phyloP scores from a whole-genome alignment of 1,140 invertebrate genomes.

The Bombus pascuorum region DNA sequence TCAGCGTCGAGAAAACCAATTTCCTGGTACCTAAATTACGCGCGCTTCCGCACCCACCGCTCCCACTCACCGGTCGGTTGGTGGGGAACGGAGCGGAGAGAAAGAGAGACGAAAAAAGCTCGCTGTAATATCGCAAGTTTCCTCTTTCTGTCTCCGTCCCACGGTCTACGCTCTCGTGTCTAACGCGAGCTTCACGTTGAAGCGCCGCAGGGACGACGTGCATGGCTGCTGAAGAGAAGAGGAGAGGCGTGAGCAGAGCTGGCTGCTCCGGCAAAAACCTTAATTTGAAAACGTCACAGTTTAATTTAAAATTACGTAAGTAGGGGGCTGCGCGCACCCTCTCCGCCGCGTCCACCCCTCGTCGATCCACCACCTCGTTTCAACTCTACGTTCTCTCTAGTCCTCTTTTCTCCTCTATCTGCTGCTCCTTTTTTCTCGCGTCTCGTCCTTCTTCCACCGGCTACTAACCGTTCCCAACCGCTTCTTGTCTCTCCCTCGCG shows the following conservation, averaged over 20 bases:
- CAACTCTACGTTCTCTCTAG: neutral
- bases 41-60: constrained; percentile 65
- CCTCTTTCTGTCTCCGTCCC: constrained; percentile 63
- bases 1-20: constrained; percentile 83
- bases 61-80: constrained; percentile 19
- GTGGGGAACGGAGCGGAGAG: constrained; percentile 58
- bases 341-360: constrained; percentile 32
- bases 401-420: neutral
- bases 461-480: constrained; percentile 12
- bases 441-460: constrained; percentile 41
- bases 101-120: constrained; percentile 70
- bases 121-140: constrained; percentile 80
- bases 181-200: constrained; percentile 65
- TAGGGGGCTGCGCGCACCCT: constrained; percentile 62
- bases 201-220: constrained; percentile 66
- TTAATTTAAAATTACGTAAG: constrained; percentile 82
- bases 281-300: constrained; percentile 83
- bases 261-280: constrained; percentile 78
- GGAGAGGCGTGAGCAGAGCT: constrained; percentile 27
- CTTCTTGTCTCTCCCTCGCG: constrained; percentile 28
- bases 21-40: constrained; percentile 83
- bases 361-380: constrained; percentile 6
- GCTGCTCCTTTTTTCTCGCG: constrained; percentile 4
- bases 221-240: constrained; percentile 42
- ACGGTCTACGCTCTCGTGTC: constrained; percentile 14